phyloP scores from a whole-genome alignment of 1,140 invertebrate genomes.

The Phymastichus coffea region DNA sequence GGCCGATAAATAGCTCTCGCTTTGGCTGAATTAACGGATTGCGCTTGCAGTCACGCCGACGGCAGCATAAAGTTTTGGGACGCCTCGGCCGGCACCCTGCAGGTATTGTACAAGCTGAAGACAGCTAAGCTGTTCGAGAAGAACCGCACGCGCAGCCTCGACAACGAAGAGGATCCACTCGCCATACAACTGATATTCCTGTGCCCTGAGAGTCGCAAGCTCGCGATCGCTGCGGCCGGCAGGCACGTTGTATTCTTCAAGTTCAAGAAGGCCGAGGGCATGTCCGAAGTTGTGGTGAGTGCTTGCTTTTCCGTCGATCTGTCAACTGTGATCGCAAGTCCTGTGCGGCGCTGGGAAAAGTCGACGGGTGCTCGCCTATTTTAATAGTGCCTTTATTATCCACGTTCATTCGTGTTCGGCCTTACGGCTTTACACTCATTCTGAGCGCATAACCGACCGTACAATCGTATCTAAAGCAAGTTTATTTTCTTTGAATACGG shows the following conservation, averaged over 20 bases:
- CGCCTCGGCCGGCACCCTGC: constrained; percentile 87
- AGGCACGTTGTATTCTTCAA: constrained; percentile 94
- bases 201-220: constrained; percentile 87
- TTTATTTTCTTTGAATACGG: too few species aligned
- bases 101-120: constrained; percentile 97
- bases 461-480: too few species aligned
- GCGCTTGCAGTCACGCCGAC: constrained; percentile 81
- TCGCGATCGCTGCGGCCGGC: constrained; percentile 86
- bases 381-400: too few species aligned
- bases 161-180: constrained; percentile 82
- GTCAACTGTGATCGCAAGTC: constrained; percentile 16
- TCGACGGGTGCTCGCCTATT: too few species aligned
- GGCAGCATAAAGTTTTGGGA: constrained; percentile 98
- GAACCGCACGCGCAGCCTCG: constrained; percentile 59
- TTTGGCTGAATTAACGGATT: too few species aligned
- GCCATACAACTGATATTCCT: constrained; percentile 91
- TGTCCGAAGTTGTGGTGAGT: constrained; percentile 81
- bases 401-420: too few species aligned
- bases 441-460: too few species aligned
- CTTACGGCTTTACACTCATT: too few species aligned
- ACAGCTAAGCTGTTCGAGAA: constrained; percentile 93
- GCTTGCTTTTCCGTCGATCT: neutral
- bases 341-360: too few species aligned
- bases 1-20: too few species aligned
- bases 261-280: constrained; percentile 88